These are phyloP conservation scores for Lasioglossum baleicum DNA, from an alignment of 1,140 invertebrate species.

Conservation along the genomic window DNA sequence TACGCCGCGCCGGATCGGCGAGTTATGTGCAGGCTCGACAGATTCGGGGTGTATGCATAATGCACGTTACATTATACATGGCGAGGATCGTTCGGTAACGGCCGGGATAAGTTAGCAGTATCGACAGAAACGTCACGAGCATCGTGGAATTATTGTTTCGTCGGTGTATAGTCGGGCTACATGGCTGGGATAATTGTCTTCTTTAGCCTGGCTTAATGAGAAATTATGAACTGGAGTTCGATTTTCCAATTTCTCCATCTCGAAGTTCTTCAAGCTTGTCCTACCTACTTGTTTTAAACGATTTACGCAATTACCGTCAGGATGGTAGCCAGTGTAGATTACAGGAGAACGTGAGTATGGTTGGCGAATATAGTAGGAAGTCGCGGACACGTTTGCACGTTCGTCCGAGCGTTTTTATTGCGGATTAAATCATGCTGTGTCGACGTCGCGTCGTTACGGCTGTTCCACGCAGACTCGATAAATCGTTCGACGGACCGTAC, in stretches of 20 bases:
- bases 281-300: no score
- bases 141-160: constrained; percentile 17
- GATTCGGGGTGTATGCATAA: constrained; percentile 11
- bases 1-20: not conserved
- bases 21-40: not conserved
- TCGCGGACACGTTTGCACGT: not conserved
- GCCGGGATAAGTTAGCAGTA: constrained; percentile 26
- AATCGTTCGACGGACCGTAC: not conserved
- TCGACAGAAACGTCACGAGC: constrained; percentile 41
- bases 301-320: no score
- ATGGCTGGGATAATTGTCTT: not conserved
- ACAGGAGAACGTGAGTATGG: no score
- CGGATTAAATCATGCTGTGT: constrained; percentile 3
- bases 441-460: not conserved
- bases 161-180: not conserved
- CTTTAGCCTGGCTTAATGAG: not conserved
- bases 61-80: constrained; percentile 2
- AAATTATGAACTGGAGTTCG: not conserved
- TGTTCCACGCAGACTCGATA: not conserved
- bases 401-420: not conserved
- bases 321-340: no score
- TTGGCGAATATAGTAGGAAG: no score
- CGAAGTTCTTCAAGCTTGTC: no score
- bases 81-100: not conserved
- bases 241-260: not conserved